Evolutionary conservation across 2,797 vertebrate genomes (phyloP), one percentile per base, ranked within the genome.

Genomic region (Iguana delicatissima): DNA sequence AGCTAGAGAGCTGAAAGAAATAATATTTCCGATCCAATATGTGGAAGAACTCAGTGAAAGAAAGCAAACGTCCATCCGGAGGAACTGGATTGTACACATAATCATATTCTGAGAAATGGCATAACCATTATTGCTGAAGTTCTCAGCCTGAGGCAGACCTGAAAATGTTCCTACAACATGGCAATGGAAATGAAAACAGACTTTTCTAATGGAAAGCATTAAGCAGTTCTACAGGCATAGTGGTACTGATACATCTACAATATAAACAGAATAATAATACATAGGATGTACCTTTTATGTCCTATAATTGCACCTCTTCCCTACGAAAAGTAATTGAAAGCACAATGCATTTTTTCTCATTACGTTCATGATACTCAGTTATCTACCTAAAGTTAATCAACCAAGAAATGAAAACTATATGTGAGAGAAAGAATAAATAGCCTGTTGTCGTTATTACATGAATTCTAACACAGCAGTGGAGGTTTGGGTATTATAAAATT

Each of bases 351-450:
- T 87, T 84, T 57, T 84, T 46, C 64, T 86, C 79, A 64, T 82
- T 92, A 89, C 38, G 84, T 84, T 90, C 76, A 73, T 85, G 52
- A 64, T 84, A 64, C 50, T 42, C 38, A 55, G 24, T 72, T 87
- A 89, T 77, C 81, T 80, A 87, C 73, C 80, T 64, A 84, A 50
- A 84, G 18, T 55, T 87, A 84, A 73, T 84, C 85, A 92, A 69
- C 74, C 88, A 89, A 84, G 77, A 89, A 92, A 87, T 89, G n/a
- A 87, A 87, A 84, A 57, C 80, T 79, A 64, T 29, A 84, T 87
- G 74, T 87, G 80, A 84, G 64, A 79, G 74, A 9, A 87, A 79
- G 32, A 80, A 32, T 79, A 73, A 86, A 86, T 74, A 80, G 76
- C n/a, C 18, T 76, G 85, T 67, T 64, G 22, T 90, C 57, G n/a